Evolutionary conservation across 2,888 invertebrate genomes (phyloP), one percentile per base, ranked within the genome.

Genomic region (Anoplius nigerrimus): DNA sequence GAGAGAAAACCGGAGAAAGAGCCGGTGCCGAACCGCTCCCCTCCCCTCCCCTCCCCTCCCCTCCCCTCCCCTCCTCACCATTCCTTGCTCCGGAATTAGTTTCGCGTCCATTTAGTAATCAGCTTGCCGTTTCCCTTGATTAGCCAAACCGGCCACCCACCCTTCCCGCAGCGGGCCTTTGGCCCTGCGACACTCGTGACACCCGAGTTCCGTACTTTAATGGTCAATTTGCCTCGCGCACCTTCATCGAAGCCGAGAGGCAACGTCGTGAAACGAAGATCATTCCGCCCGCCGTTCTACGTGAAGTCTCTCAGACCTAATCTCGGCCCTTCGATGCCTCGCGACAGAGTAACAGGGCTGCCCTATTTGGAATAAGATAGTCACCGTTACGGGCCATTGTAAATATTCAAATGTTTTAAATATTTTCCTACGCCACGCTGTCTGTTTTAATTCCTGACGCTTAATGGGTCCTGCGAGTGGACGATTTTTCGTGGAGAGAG

Each of bases 31-130:
- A 34, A 34, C 34, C 34, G 1, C 11, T 34, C 34, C 16, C 45
- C 48, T 13, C 5, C n/a, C 48, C 4, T 18, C 48, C 45, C 16
- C n/a, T n/a, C n/a, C n/a, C n/a, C n/a, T n/a, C 34, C 34, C 1
- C 11, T 34, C 34, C 16, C 45, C 48, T 13, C 5, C n/a, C 48
- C 4, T 18, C 48, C 45, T 54, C 66, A 65, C n/a, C n/a, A n/a
- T n/a, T n/a, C n/a, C n/a, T n/a, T n/a, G n/a, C n/a, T n/a, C 16
- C 58, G 62, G 70, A 76, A 81, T 78, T 78, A 80, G 78, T 76
- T 76, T 66, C 59, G 55, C 75, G 73, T 75, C 75, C 78, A 75
- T 80, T 81, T 78, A 72, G 76, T 81, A 78, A 81, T 81, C 78
- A 75, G 71, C 69, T 70, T 61, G 51, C 62, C 75, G 71, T 78